Conservation (phyloP, 2,113 vertebrate genomes). For the Maccullochella peelii region DNA sequence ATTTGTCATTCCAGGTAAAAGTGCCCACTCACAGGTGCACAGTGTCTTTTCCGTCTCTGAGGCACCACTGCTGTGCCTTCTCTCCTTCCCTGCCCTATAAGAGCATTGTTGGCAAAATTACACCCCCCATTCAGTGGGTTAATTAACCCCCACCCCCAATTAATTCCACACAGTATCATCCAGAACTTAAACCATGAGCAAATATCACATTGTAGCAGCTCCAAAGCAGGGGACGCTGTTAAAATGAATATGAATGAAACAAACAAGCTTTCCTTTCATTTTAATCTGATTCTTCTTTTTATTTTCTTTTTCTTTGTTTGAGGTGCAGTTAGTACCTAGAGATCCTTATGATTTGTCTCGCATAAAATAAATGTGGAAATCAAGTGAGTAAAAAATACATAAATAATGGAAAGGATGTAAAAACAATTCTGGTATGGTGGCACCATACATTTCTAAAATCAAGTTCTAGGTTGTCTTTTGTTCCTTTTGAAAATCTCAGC, state of each 20-base stretch:
- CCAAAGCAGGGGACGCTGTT: conserved; percentile 60
- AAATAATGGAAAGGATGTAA: conserved; percentile 64
- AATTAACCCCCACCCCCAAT: conserved; percentile 39
- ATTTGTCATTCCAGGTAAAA: conserved; percentile 76
- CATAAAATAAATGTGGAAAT: conserved; percentile 71
- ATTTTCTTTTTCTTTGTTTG: conserved; percentile 60
- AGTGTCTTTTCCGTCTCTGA: conserved; percentile 68
- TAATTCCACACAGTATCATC: conserved; percentile 45
- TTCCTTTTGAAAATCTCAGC: conserved; percentile 71
- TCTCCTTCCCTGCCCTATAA: conserved; percentile 54
- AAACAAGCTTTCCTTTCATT: conserved; percentile 74
- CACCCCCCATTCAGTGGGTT: conserved; percentile 36
- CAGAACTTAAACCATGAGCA: conserved; percentile 51
- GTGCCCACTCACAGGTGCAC: conserved; percentile 63
- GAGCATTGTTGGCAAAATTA: conserved; percentile 44
- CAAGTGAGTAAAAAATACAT: conserved; percentile 43
- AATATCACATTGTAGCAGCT: conserved; percentile 43
- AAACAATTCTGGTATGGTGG: conserved; percentile 63
- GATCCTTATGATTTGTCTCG: conserved; percentile 72
- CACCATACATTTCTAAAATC: conserved; percentile 68
- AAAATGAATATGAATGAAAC: conserved; percentile 62
- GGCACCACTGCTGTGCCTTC: conserved; percentile 76
- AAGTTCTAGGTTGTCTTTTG: conserved; percentile 69
- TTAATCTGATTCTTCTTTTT: conserved; percentile 74
- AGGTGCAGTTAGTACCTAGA: conserved; percentile 78